Evolutionary conservation across 35 echinoderm and acorn worm genomes (phyloP).

Genomic region (Ptychodera flava): DNA sequence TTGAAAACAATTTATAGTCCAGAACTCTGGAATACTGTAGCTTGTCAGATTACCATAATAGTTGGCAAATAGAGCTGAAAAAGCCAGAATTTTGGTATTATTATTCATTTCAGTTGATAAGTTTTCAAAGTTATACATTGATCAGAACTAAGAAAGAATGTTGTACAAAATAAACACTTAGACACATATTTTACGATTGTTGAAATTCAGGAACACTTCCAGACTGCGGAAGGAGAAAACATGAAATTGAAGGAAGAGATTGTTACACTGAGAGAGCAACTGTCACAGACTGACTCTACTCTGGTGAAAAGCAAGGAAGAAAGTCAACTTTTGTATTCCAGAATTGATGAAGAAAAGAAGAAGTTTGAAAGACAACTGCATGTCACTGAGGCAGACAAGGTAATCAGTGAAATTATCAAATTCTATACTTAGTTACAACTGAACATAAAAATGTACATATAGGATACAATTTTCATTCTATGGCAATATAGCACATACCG

Average conservation of each 20-base stretch:
- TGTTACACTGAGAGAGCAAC: conserved; percentile 40
- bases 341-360: conserved; percentile 47
- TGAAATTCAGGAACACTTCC: conserved; percentile 65
- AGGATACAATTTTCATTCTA: too few relatives aligned
- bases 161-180: too few relatives aligned
- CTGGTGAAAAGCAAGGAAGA: conserved; percentile 52
- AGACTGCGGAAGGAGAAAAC: conserved; percentile 52
- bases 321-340: background rate
- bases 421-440: background rate
- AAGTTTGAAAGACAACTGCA: conserved; percentile 69
- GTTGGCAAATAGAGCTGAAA: too few relatives aligned
- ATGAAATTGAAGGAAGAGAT: conserved; percentile 39
- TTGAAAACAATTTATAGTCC: too few relatives aligned
- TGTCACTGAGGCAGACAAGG: conserved; percentile 58
- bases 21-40: too few relatives aligned
- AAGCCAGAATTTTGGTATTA: too few relatives aligned
- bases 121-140: too few relatives aligned
- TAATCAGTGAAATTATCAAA: conserved; percentile 12
- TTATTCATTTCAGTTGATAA: too few relatives aligned
- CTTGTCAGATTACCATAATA: too few relatives aligned
- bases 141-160: too few relatives aligned
- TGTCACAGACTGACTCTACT: conserved; percentile 31
- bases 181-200: too few relatives aligned
- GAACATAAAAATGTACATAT: background rate
- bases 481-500: too few relatives aligned